These are phyloP conservation scores for Phenganax subtilis DNA, from an alignment of 92 coral and sea anemone genomes.

Conservation along the genomic window DNA sequence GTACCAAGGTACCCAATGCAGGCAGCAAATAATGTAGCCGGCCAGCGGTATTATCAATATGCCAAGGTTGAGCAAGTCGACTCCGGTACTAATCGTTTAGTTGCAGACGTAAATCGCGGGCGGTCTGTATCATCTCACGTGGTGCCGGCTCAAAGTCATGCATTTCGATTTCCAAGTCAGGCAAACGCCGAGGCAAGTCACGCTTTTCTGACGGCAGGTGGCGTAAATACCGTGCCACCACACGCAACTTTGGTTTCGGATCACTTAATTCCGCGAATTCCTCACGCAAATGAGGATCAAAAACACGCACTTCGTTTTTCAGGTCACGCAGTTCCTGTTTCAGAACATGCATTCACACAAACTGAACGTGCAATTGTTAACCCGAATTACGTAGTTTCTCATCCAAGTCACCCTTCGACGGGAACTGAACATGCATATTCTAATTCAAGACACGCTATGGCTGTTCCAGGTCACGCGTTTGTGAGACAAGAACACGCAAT, in stretches of 20 bases:
- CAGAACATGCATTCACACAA: not conserved
- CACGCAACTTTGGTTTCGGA: not conserved
- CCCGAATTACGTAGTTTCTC: not conserved
- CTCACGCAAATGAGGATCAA: not conserved
- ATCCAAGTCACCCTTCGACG: not conserved
- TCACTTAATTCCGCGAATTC: not conserved
- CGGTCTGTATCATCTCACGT: not conserved
- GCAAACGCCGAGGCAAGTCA: not conserved
- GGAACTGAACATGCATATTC: not conserved
- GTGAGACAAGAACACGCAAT: not conserved
- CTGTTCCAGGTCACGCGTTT: conserved; percentile 3
- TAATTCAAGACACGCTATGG: not conserved
- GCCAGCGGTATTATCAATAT: conserved; percentile 1
- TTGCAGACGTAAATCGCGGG: not conserved
- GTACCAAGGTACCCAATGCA: not conserved
- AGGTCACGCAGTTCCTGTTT: not conserved
- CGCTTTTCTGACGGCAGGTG: not conserved
- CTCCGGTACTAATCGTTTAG: no score
- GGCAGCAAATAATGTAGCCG: not conserved
- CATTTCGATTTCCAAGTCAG: not conserved
- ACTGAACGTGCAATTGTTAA: not conserved
- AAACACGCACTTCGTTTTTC: not conserved
- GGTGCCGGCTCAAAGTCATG: not conserved
- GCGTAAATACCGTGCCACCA: not conserved
- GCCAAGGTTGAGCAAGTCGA: not conserved